Evolutionary conservation across 1,140 invertebrate genomes (phyloP).

Genomic region (Contarinia nasturtii): DNA sequence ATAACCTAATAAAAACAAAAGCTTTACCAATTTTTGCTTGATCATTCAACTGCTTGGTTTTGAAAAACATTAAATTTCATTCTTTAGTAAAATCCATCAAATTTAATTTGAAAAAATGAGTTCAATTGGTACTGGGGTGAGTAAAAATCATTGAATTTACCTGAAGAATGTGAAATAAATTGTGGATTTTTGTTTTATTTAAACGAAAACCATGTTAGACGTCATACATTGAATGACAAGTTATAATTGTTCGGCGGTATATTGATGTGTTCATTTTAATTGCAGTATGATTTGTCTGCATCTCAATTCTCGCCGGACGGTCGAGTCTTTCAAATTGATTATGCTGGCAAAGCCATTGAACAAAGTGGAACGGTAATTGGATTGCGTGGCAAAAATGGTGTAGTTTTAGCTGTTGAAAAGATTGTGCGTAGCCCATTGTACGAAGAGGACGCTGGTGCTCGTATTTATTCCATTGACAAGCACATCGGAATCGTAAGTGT

Average conservation of each 20-base stretch:
- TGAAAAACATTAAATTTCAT: neutral
- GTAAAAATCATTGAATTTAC: conserved; percentile 22
- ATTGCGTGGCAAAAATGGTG: conserved; percentile 84
- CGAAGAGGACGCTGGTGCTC: conserved; percentile 81
- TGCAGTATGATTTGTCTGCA: conserved; percentile 94
- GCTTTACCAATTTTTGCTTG: neutral
- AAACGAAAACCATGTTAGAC: neutral
- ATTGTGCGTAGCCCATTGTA: conserved; percentile 93
- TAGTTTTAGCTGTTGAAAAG: conserved; percentile 96
- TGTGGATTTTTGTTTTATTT: conserved; percentile 3
- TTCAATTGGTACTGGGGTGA: conserved; percentile 89
- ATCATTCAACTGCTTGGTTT: neutral
- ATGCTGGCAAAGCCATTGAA: conserved; percentile 97
- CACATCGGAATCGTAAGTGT: conserved; percentile 77
- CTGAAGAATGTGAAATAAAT: conserved; percentile 2
- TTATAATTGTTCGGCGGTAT: conserved; percentile 8
- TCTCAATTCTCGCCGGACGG: conserved; percentile 99
- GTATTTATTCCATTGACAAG: conserved; percentile 85
- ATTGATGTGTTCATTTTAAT: conserved; percentile 13
- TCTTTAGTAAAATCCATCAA: neutral
- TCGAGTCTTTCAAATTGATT: conserved; percentile 97
- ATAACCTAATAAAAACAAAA: neutral
- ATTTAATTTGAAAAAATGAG: conserved; percentile 44
- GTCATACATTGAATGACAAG: neutral
- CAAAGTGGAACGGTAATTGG: conserved; percentile 95